phyloP scores from a whole-genome alignment of 2,113 vertebrate species.

The Hemiscyllium ocellatum region DNA sequence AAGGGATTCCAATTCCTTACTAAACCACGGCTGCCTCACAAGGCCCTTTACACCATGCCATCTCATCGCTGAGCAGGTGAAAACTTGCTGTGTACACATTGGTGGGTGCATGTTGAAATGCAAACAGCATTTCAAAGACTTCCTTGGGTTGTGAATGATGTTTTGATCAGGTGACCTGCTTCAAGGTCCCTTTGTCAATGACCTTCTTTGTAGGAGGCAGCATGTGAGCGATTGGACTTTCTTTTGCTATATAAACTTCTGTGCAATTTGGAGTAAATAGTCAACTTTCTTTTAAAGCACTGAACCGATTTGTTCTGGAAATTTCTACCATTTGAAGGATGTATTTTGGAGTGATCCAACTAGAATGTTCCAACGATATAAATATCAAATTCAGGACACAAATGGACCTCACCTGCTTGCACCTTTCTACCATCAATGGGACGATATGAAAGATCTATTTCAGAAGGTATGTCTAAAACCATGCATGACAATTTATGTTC shows the following conservation, averaged over 20 bases:
- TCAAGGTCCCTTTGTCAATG: not conserved
- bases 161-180: not conserved
- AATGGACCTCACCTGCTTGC: slow-evolving; percentile 54
- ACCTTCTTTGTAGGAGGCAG: not conserved
- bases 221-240: not conserved
- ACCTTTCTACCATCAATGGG: slow-evolving; percentile 52
- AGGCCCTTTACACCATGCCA: too few relatives aligned
- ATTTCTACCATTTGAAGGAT: slow-evolving; percentile 62
- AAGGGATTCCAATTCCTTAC: too few relatives aligned
- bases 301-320: slow-evolving; percentile 49
- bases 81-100: not conserved
- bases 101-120: too few relatives aligned
- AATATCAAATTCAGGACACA: slow-evolving; percentile 36
- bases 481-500: not conserved
- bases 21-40: too few relatives aligned
- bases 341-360: slow-evolving; percentile 65
- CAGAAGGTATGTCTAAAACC: slow-evolving; percentile 45
- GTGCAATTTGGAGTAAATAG: not conserved
- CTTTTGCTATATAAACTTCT: not conserved
- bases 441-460: slow-evolving; percentile 55
- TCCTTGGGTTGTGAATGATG: not conserved
- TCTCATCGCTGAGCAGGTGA: not conserved
- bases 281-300: slow-evolving; percentile 44
- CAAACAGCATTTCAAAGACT: not conserved
- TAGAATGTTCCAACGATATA: slow-evolving; percentile 59